A percentile compares a stretch with the other conserved stretches of the same genome.
Conservation (phyloP, 2,888 invertebrate species). For the Syrista parreyssii region DNA sequence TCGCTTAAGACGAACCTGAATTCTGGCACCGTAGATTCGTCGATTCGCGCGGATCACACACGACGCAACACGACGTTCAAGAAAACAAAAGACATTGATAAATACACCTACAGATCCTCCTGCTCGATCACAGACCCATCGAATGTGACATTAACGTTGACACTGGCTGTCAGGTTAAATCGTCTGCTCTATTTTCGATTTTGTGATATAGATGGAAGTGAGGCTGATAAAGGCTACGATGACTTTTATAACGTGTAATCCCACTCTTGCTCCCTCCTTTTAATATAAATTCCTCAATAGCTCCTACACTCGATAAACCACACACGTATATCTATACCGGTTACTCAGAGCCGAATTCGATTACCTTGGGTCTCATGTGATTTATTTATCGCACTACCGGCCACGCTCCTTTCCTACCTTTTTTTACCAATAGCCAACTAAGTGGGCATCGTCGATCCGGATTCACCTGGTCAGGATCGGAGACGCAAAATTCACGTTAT, state of each 20-base stretch:
- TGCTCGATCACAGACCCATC: constrained; percentile 48
- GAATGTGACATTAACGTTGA: constrained; percentile 39
- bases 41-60: constrained; percentile 26
- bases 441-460: background rate
- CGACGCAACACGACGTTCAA: background rate
- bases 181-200: constrained; percentile 44
- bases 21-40: constrained; percentile 49
- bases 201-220: constrained; percentile 45
- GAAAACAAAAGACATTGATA: background rate
- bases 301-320: background rate
- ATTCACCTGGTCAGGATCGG: background rate
- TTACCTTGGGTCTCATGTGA: background rate
- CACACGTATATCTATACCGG: background rate
- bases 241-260: constrained; percentile 8
- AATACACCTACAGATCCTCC: background rate
- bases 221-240: constrained; percentile 4
- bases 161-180: constrained; percentile 50
- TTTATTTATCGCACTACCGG: background rate
- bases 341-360: background rate
- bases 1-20: constrained; percentile 49
- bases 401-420: background rate
- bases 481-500: constrained; percentile 45
- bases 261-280: background rate
- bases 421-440: background rate
- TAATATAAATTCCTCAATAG: background rate